Conservation (phyloP, 1,140 invertebrate genomes). For the Samia ricini region DNA sequence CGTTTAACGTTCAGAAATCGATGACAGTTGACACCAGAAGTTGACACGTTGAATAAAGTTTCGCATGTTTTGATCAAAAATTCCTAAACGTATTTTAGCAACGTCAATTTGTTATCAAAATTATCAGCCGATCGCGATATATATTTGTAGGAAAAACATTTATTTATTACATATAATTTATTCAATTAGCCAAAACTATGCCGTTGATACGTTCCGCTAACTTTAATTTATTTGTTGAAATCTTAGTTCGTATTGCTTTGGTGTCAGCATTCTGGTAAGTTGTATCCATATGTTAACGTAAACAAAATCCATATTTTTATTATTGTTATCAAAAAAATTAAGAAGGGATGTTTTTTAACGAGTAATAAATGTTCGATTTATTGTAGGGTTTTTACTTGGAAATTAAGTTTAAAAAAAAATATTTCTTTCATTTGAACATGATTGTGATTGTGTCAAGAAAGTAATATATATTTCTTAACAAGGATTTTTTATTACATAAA, state of each 20-base stretch:
- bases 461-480: too few species aligned
- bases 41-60: background rate
- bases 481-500: too few species aligned
- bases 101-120: constrained; percentile 9
- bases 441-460: too few species aligned
- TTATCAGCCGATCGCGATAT: background rate
- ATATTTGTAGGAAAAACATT: background rate
- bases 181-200: constrained; percentile 37
- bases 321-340: background rate
- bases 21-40: background rate
- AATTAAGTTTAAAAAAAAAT: too few species aligned
- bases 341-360: too few species aligned
- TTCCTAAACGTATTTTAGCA: background rate
- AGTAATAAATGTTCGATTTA: too few species aligned
- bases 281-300: constrained; percentile 37
- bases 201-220: constrained; percentile 63
- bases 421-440: too few species aligned
- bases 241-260: constrained; percentile 51
- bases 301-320: background rate
- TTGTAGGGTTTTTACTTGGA: too few species aligned
- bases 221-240: constrained; percentile 64
- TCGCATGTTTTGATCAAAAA: constrained; percentile 2
- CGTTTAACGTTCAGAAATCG: background rate
- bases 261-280: constrained; percentile 65
- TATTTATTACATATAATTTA: background rate